phyloP scores from a whole-genome alignment of 2,888 invertebrate species.

The Orthosia gothica region DNA sequence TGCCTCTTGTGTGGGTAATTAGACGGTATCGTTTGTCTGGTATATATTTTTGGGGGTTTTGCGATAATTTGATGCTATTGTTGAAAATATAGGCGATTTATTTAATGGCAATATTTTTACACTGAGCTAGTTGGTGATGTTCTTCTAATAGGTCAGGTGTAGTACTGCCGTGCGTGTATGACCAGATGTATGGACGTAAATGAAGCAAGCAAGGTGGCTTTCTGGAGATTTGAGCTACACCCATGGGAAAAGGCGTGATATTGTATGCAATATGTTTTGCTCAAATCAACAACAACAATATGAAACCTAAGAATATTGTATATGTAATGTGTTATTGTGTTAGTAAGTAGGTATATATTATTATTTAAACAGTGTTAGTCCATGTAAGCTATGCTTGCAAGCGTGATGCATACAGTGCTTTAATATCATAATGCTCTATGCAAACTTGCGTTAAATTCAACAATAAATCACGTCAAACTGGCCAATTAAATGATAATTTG shows the following conservation, averaged over 20 bases:
- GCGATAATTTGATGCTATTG: constrained; percentile 44
- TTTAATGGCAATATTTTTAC: constrained; percentile 5
- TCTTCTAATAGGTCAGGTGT: no score
- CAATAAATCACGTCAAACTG: constrained; percentile 60
- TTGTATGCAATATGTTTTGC: no score
- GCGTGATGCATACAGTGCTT: neutral
- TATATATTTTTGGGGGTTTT: constrained; percentile 24
- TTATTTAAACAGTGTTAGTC: neutral
- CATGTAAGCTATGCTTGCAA: neutral
- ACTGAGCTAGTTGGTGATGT: no score
- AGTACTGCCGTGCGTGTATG: no score
- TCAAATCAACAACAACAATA: no score
- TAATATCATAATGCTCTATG: constrained; percentile 29
- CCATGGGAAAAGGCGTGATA: no score
- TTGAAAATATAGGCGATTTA: constrained; percentile 15
- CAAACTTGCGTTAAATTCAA: constrained; percentile 38
- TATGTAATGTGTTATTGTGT: constrained; percentile 4
- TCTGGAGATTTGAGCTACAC: no score
- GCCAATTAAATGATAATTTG: constrained; percentile 63
- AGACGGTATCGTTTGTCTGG: constrained; percentile 66
- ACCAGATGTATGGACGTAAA: no score
- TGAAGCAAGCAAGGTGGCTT: no score
- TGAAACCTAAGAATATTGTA: no score
- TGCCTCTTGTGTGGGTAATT: constrained; percentile 75
- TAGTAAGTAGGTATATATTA: neutral